These are phyloP conservation scores for Peromyscus attwateri DNA, from an alignment of 2,797 vertebrate genomes.

Conservation along the genomic window DNA sequence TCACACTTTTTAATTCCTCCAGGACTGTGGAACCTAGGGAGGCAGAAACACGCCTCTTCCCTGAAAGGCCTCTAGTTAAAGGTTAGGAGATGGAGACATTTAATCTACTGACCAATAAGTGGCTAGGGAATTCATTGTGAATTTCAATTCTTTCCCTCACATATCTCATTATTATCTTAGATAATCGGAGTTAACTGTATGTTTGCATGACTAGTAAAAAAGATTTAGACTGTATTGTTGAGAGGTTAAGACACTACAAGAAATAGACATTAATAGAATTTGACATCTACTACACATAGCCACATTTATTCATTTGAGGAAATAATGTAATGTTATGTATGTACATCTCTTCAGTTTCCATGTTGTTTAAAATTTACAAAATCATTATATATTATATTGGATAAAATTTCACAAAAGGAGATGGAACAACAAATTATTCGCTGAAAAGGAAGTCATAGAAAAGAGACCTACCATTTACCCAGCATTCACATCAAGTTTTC, in stretches of 20 bases:
- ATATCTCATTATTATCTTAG: constrained; percentile 9
- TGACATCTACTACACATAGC: neutral
- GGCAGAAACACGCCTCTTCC: neutral
- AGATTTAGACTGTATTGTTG: neutral
- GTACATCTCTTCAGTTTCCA: neutral
- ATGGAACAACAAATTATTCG: neutral
- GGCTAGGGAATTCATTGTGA: neutral
- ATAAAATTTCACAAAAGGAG: neutral
- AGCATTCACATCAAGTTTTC: neutral
- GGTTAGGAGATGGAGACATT: neutral
- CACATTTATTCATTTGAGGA: constrained; percentile 8
- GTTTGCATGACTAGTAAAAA: neutral
- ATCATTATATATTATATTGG: neutral
- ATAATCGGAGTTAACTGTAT: constrained; percentile 27
- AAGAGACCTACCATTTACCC: neutral
- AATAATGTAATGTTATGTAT: neutral
- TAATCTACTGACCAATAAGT: constrained; percentile 24
- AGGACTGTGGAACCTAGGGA: neutral
- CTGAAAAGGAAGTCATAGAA: neutral
- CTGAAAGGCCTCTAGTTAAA: constrained; percentile 12
- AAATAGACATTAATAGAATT: neutral
- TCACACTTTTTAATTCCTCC: neutral
- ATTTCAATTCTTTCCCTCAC: constrained; percentile 49
- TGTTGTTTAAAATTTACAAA: neutral
- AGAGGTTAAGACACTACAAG: neutral